Conservation (phyloP, 2,113 vertebrate species). For the Oplegnathus fasciatus region DNA sequence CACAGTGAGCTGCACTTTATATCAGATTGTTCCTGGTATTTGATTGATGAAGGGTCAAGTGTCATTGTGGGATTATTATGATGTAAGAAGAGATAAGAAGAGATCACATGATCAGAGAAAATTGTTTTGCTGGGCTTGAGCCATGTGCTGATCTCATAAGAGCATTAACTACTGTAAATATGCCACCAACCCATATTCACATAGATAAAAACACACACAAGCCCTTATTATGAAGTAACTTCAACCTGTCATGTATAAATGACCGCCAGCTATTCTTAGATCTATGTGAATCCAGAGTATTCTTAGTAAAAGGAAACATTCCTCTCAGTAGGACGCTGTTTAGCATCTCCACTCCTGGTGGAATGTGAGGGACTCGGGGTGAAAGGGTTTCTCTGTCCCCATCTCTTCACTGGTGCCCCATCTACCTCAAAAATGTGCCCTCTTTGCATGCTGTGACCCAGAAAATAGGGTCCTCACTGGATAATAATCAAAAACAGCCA, state of each 20-base stretch:
- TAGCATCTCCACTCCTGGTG: conserved; percentile 20
- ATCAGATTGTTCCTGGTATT: not conserved
- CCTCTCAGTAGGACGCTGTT: conserved; percentile 15
- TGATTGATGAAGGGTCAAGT: not conserved
- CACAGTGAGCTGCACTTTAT: not conserved
- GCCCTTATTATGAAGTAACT: not conserved
- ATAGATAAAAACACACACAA: not conserved
- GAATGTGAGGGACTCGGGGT: conserved; percentile 39
- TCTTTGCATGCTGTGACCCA: conserved; percentile 73
- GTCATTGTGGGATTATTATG: not conserved
- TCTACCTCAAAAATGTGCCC: conserved; percentile 66
- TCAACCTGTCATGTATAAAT: not conserved
- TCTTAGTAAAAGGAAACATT: conserved; percentile 30
- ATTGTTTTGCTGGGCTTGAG: not conserved
- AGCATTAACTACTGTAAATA: not conserved
- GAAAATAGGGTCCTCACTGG: conserved; percentile 71
- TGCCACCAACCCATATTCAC: not conserved
- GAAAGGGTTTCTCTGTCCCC: conserved; percentile 36
- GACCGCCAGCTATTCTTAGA: conserved; percentile 17
- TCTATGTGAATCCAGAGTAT: conserved; percentile 27
- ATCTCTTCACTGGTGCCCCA: conserved; percentile 46
- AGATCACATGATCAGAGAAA: not conserved
- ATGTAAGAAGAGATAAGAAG: not conserved
- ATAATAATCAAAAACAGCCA: conserved; percentile 77
- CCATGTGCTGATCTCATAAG: conserved; percentile 14